Percentiles rank a stretch among this genome's conserved stretches.
Conservation (phyloP, 2,797 vertebrate species). For the Chiroxiphia lanceolata region DNA sequence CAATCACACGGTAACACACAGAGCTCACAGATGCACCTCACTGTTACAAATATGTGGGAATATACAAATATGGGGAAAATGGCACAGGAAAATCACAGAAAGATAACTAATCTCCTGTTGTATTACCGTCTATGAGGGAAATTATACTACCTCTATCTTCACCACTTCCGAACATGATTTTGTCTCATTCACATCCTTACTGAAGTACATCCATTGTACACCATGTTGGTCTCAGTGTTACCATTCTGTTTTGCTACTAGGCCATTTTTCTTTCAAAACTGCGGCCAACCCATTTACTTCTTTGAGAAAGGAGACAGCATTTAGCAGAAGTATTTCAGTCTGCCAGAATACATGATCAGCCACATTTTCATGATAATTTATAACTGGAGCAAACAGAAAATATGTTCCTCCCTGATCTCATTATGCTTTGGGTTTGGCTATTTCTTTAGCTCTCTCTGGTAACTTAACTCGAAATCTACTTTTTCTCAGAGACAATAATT, state of each 20-base stretch:
- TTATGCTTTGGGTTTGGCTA: background rate
- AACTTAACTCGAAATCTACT: conserved; percentile 4
- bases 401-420: background rate
- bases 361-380: conserved; percentile 16
- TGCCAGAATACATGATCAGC: background rate
- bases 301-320: background rate
- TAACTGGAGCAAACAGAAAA: conserved; percentile 20
- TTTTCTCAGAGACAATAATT: background rate
- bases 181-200: background rate
- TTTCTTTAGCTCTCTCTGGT: background rate
- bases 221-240: background rate
- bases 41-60: background rate
- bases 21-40: background rate
- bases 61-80: background rate
- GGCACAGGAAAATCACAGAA: background rate
- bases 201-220: background rate
- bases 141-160: background rate
- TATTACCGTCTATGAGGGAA: background rate
- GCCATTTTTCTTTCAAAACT: background rate
- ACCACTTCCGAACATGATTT: background rate
- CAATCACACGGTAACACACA: background rate
- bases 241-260: background rate
- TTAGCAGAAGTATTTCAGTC: background rate
- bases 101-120: background rate
- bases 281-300: background rate